phyloP scores from a whole-genome alignment of 1,140 invertebrate species.

The Yoshiicerus persimilis region DNA sequence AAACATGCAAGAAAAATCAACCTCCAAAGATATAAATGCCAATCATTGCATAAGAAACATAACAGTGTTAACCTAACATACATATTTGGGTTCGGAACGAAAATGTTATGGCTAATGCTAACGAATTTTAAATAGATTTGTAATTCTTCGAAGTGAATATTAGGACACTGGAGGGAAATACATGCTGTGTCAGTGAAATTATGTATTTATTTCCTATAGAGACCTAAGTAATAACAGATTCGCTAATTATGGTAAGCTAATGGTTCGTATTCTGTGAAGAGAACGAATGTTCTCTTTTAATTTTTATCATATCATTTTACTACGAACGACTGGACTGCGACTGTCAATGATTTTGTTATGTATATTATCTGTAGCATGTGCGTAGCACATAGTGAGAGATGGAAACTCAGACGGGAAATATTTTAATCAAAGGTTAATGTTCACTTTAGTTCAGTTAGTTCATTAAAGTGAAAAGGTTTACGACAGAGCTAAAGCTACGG shows the following conservation, averaged over 20 bases:
- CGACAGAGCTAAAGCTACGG: neutral
- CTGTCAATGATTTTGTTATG: neutral
- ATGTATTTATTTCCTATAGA: no score
- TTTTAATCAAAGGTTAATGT: conserved; percentile 18
- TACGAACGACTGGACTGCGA: neutral
- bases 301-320: conserved; percentile 3
- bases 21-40: no score
- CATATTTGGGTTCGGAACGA: no score
- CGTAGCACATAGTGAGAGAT: neutral
- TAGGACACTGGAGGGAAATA: neutral
- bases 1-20: neutral
- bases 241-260: neutral
- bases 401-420: conserved; percentile 2
- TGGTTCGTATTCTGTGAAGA: neutral
- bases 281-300: neutral
- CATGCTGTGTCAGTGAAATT: neutral
- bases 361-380: neutral
- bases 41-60: no score
- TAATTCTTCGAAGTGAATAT: neutral
- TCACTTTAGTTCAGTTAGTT: conserved; percentile 3
- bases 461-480: neutral
- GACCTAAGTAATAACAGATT: neutral
- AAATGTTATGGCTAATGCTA: no score
- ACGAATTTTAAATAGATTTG: neutral
- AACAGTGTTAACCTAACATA: no score